Base-by-base conservation (phyloP, 2,113 vertebrate species). In the Epinephelus lanceolatus region DNA sequence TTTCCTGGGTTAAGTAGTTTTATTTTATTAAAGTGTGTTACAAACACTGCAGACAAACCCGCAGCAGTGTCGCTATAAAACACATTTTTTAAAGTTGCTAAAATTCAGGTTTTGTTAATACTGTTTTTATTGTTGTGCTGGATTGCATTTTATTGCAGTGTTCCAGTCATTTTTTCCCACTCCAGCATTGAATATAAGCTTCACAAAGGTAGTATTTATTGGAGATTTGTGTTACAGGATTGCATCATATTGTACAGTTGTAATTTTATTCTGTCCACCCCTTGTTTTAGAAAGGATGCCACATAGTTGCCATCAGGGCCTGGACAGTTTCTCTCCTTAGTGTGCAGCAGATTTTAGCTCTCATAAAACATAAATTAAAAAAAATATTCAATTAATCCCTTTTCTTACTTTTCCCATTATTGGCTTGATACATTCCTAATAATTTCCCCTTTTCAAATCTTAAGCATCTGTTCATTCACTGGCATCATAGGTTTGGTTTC, bases 191-290 rank as follows among this genome's bases (percentile, higher is more conserved):
- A 75, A 67, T 77, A 73, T 76, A 81, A 87, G 71, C 72, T 67
- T 80, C 57, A 82, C 69, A 82, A 51, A 76, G n/a, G 45, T 78
- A 86, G 72, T 83, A 76, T 83, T 84, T 82, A 68, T 86, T 86
- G 70, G 45, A 69, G 60, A 61, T 80, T 81, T 73, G 33, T 81
- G 59, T 76, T 61, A 70, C 67, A 62, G 11, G 83, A 81, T 80
- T 83, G 37, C 49, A 5, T 74, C 51, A 47, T 60, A 14, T 80
- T 76, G 63, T 71, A 74, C 45, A 78, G 49, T 72, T 77, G 49
- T 75, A 52, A 61, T 55, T 14, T 68, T 79, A 53, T 76, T 37
- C 25, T 72, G 49, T 53, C 25, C 21, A 57, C n/a, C n/a, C 51
- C 33, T 55, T 78, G 23, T 81, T 71, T 17, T 49, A 52, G 37